Evolutionary conservation across 2,888 invertebrate genomes (phyloP), one percentile per base, ranked within the genome.

Genomic region (Caenorhabditis zanzibari): DNA sequence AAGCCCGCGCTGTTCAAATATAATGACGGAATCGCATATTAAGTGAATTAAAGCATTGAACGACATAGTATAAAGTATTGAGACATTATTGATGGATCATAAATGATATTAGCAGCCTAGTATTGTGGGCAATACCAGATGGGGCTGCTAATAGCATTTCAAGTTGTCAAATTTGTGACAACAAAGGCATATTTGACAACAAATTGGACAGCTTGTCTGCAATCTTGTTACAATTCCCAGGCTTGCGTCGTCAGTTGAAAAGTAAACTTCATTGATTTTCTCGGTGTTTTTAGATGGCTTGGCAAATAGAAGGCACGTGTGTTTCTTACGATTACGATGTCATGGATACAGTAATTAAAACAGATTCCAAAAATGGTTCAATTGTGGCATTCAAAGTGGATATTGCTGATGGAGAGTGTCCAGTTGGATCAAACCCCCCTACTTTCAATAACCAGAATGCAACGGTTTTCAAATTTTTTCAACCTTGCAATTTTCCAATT

Each of bases 381-480:
- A 19, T 54, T 14, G 68, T 76, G 1, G 76, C 68, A 0, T 69
- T 76, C 26, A 76, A 76, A 69, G 68, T 76, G 14, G 41, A 68
- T 5, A 61, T 2, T 52, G 24, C 28, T 0, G 32, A 19, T 38
- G 68, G 52, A 7, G 5, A 12, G 35, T 76, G 76, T 52, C 76
- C 76, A 24, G 19, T 19, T 7, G 76, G 76, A 19, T 14, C 38
- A 0, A 47, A 47, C 38, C 68, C 76, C 10, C 76, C 76, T 7
- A 76, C 69, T 7, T 76, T 76, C 35, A 14, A 71, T 28, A 71
- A 71, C 41, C 56, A 41, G 28, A 71, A 71, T 44, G 71, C 71
- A 28, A 71, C 71, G 12, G 56, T 56, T 22, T 16, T 0, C 16
- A 22, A 38, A 14, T n/a, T n/a, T n/a, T n/a, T n/a, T 22, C 32